Evolutionary conservation across 2,888 invertebrate species (phyloP).

Genomic region (Hirudinaria manillensis): DNA sequence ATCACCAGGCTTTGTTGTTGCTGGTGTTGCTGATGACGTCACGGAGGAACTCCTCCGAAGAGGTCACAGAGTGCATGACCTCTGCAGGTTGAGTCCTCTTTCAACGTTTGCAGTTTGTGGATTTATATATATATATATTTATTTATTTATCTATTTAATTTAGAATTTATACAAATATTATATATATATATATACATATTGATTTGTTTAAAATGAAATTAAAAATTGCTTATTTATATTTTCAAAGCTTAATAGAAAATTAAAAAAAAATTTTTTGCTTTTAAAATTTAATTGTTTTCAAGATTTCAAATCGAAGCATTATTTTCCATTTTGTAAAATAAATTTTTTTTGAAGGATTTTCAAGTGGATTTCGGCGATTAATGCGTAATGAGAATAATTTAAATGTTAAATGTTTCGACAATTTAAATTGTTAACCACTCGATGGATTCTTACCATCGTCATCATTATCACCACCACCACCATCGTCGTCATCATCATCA

Average conservation of each 20-base stretch:
- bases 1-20: not conserved
- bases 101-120: not conserved
- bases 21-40: not conserved
- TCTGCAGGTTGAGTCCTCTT: not conserved
- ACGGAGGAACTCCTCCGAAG: too few species aligned
- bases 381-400: too few species aligned
- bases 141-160: not conserved
- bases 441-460: not conserved
- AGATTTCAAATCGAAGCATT: too few species aligned
- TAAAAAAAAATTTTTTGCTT: too few species aligned
- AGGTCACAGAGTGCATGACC: not conserved
- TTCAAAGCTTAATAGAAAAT: not conserved
- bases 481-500: conserved; percentile 28
- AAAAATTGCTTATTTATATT: not conserved
- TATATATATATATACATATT: not conserved
- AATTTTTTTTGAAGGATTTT: too few species aligned
- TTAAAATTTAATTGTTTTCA: too few species aligned
- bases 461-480: conserved; percentile 24
- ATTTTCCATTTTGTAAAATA: too few species aligned
- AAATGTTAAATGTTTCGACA: too few species aligned
- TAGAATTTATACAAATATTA: not conserved
- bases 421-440: too few species aligned
- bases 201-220: not conserved
- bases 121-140: not conserved
- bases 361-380: too few species aligned